These are phyloP conservation scores for Lamproptera curius DNA, from an alignment of 2,888 invertebrate genomes.

Conservation along the genomic window DNA sequence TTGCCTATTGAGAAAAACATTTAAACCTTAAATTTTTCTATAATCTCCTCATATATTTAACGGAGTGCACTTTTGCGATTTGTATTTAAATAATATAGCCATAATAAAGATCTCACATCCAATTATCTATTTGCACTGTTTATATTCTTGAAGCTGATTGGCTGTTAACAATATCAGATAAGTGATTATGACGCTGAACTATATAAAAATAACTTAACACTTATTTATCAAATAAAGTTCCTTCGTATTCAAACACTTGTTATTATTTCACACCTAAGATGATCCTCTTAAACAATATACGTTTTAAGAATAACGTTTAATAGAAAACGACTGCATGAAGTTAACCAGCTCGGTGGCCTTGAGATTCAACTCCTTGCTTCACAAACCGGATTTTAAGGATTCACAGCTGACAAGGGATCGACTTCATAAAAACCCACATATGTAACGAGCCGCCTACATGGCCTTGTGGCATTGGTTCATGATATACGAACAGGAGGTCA, in stretches of 20 bases:
- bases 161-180: slow-evolving; percentile 40
- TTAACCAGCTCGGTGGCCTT: no score
- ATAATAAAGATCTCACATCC: slow-evolving; percentile 45
- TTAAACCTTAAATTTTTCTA: slow-evolving; percentile 20
- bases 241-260: slow-evolving; percentile 65
- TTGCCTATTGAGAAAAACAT: slow-evolving; percentile 10
- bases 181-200: slow-evolving; percentile 41
- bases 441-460: no score
- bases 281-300: no score
- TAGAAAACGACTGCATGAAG: no score
- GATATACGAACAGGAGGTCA: no score
- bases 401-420: no score
- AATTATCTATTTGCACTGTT: slow-evolving; percentile 55
- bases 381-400: no score
- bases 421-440: no score
- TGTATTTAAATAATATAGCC: slow-evolving; percentile 43
- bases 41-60: slow-evolving; percentile 29
- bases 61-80: slow-evolving; percentile 1
- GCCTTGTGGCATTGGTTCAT: no score
- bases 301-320: no score
- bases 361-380: no score
- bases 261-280: no score
- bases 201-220: slow-evolving; percentile 54
- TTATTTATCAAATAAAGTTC: slow-evolving; percentile 75
- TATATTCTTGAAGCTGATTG: slow-evolving; percentile 48